phyloP scores from a whole-genome alignment of 1,140 invertebrate species.

The Anastatus disparis region DNA sequence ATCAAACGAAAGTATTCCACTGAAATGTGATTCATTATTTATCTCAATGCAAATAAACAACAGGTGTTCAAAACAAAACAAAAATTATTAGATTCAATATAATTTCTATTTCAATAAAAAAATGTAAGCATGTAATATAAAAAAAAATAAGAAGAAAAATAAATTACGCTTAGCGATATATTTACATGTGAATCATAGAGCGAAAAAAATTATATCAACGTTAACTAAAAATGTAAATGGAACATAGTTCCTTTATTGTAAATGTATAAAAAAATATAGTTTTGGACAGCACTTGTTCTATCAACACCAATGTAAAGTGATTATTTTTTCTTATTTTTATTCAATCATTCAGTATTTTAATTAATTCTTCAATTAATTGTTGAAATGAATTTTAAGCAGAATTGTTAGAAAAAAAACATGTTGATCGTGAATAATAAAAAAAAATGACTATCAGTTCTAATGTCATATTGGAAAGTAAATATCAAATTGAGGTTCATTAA shows the following conservation, averaged over 20 bases:
- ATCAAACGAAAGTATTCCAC: too few species aligned
- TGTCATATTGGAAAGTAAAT: too few species aligned
- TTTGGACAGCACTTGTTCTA: not conserved
- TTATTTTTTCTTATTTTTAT: too few species aligned
- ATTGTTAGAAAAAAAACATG: too few species aligned
- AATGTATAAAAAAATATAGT: too few species aligned
- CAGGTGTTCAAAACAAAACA: too few species aligned
- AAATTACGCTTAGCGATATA: not conserved
- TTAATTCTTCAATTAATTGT: too few species aligned
- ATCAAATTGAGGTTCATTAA: too few species aligned
- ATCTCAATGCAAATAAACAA: too few species aligned
- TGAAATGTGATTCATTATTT: too few species aligned
- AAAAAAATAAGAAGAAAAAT: not conserved
- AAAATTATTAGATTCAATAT: not conserved
- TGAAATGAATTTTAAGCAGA: too few species aligned
- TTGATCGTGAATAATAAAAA: slow-evolving; percentile 9
- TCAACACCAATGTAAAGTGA: not conserved
- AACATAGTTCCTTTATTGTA: not conserved
- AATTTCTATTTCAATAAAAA: not conserved
- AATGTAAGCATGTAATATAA: not conserved
- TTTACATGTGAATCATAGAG: not conserved
- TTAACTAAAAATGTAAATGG: not conserved
- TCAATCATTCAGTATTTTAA: too few species aligned
- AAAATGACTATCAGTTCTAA: slow-evolving; percentile 27
- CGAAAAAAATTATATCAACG: not conserved